phyloP scores from a whole-genome alignment of 2,113 vertebrate species.

The Oxyura jamaicensis region DNA sequence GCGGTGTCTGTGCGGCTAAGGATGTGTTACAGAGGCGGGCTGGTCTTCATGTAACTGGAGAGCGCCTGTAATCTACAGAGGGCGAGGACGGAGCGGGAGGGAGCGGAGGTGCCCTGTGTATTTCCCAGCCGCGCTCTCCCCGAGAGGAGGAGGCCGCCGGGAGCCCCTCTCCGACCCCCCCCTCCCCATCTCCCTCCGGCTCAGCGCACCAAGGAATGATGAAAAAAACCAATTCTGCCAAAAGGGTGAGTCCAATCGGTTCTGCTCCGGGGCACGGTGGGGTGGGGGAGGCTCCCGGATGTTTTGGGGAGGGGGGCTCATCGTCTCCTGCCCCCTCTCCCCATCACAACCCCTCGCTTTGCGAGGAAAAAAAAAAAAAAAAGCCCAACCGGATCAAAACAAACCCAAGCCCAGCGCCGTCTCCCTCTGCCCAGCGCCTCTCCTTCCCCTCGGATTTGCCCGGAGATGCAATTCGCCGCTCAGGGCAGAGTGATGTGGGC shows the following conservation, averaged over 20 bases:
- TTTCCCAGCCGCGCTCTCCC: conserved; percentile 3
- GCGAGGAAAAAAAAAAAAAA: not conserved
- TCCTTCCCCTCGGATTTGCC: not conserved
- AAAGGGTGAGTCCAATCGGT: conserved; percentile 79
- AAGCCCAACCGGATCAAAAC: not conserved
- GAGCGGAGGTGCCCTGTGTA: conserved; percentile 11
- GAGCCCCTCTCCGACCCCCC: not conserved
- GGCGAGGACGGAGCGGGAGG: not conserved
- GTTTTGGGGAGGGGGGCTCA: not conserved
- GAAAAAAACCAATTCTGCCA: conserved; percentile 87
- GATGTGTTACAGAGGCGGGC: conserved; percentile 40
- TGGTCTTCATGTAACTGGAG: conserved; percentile 53
- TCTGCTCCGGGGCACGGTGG: not conserved
- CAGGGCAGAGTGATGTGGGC: not conserved
- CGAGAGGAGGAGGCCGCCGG: not conserved
- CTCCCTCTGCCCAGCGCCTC: not conserved
- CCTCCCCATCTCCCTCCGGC: not conserved
- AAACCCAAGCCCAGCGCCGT: not conserved
- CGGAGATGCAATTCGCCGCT: not conserved
- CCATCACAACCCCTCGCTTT: not conserved
- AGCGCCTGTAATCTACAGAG: conserved; percentile 14
- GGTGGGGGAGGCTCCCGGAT: not conserved
- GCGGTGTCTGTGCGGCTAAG: not conserved
- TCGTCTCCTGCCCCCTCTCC: not conserved
- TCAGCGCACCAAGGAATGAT: conserved; percentile 68